Evolutionary conservation across 2,797 vertebrate species (phyloP).

Genomic region (Ficedula albicollis): DNA sequence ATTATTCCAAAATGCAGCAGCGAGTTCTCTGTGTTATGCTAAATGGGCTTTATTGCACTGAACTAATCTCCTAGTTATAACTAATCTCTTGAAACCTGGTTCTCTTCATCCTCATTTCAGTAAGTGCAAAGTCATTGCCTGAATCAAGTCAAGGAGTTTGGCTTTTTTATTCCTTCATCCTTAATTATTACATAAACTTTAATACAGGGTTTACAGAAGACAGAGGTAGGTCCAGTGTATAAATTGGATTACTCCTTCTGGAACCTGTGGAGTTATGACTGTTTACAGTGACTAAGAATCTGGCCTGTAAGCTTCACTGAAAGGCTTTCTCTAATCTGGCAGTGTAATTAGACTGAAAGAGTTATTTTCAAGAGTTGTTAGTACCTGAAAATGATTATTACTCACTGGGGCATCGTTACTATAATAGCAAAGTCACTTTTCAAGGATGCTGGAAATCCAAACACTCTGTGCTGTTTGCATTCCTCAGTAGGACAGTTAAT

Average conservation of each 20-base stretch:
- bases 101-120: not conserved
- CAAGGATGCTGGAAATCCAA: not conserved
- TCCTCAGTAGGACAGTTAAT: not conserved
- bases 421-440: conserved; percentile 12
- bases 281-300: not conserved
- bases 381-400: conserved; percentile 8
- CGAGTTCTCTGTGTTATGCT: not conserved
- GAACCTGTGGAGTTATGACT: not conserved
- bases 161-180: not conserved
- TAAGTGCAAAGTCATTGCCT: not conserved
- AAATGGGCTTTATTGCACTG: not conserved
- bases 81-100: not conserved
- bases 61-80: conserved; percentile 6
- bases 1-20: not conserved
- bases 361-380: conserved; percentile 15
- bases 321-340: not conserved
- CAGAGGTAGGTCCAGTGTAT: not conserved
- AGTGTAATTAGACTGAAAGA: conserved; percentile 2
- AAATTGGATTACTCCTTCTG: not conserved
- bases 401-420: not conserved
- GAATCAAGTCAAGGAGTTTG: not conserved
- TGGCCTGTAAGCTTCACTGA: not conserved
- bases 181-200: conserved; percentile 4
- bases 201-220: not conserved
- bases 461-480: not conserved